These are phyloP conservation scores for Microctonus brassicae DNA, from an alignment of 2,888 invertebrate genomes.

Conservation along the genomic window DNA sequence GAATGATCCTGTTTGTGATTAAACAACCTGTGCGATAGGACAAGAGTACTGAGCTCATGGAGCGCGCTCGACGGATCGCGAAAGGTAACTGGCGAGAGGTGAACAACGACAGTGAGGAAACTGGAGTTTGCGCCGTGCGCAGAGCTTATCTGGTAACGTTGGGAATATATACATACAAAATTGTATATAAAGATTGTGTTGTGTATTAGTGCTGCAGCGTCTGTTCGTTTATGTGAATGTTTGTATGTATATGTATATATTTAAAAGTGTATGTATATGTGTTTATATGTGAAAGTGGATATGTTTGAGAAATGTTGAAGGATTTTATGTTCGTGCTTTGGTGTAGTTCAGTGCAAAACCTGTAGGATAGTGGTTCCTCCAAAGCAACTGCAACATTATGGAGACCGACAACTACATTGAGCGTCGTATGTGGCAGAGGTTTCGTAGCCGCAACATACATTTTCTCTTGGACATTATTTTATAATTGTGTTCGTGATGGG, in stretches of 20 bases:
- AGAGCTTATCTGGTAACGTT: constrained; percentile 54
- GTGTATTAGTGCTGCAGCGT: no score
- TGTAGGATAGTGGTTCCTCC: neutral
- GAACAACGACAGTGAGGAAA: constrained; percentile 53
- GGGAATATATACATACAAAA: constrained; percentile 58
- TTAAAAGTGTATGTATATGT: no score
- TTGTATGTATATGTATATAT: neutral
- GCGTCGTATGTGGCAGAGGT: neutral
- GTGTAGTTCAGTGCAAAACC: neutral
- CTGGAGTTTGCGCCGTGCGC: constrained; percentile 60
- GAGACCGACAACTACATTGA: no score
- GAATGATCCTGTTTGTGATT: constrained; percentile 11
- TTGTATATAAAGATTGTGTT: constrained; percentile 7
- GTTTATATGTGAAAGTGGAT: no score
- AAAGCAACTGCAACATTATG: no score
- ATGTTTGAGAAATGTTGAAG: neutral
- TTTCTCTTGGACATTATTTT: neutral
- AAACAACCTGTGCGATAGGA: neutral
- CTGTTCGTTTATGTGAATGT: neutral
- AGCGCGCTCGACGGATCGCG: constrained; percentile 63
- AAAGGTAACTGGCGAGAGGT: constrained; percentile 63
- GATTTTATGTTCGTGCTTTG: neutral
- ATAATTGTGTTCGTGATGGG: neutral
- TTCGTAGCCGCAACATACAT: neutral
- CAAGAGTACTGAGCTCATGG: constrained; percentile 29